A percentile compares a stretch with the other conserved stretches of the same genome.
Conservation (phyloP, 2,113 vertebrate species). For the Galeopterus variegatus region DNA sequence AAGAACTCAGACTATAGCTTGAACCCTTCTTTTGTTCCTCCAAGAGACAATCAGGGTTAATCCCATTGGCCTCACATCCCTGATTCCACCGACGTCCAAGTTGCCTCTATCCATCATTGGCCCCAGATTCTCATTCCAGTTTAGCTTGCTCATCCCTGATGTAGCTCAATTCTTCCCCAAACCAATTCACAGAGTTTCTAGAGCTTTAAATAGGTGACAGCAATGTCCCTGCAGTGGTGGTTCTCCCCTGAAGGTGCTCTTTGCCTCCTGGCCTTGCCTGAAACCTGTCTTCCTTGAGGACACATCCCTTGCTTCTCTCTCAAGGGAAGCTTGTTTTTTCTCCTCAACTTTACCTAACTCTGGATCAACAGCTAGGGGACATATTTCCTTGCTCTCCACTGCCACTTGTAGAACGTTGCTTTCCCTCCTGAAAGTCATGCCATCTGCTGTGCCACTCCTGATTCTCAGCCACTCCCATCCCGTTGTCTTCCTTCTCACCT, state of each 20-base stretch:
- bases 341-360: neutral
- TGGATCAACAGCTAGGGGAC: neutral
- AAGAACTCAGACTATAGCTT: neutral
- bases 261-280: neutral
- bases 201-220: neutral
- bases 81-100: neutral
- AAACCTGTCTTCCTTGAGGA: neutral
- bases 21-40: neutral
- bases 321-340: neutral
- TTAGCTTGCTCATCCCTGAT: neutral
- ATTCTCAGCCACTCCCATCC: neutral
- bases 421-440: neutral
- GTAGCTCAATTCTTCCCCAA: rapidly evolving
- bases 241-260: neutral
- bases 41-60: neutral
- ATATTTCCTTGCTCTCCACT: neutral
- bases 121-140: neutral
- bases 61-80: neutral
- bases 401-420: neutral
- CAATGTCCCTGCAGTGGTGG: rapidly evolving
- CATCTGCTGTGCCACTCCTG: neutral
- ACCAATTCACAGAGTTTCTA: neutral
- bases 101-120: neutral
- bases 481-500: neutral
- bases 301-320: neutral